These are phyloP conservation scores for Antrozous pallidus DNA, from an alignment of 2,797 vertebrate species.

Conservation along the genomic window DNA sequence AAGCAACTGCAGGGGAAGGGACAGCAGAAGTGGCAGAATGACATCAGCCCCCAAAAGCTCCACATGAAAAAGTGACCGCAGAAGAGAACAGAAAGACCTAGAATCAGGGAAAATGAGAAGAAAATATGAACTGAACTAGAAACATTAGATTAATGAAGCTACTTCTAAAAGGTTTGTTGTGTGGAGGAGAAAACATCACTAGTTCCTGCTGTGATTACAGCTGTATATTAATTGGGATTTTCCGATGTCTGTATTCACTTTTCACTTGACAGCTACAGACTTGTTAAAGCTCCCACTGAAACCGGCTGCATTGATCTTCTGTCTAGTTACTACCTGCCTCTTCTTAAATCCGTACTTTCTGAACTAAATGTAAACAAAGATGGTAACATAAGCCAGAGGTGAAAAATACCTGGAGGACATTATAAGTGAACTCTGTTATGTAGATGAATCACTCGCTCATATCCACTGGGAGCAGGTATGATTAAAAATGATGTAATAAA, in stretches of 20 bases:
- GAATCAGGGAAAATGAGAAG: not conserved
- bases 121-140: not conserved
- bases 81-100: not conserved
- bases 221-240: not conserved
- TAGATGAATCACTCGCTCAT: not conserved
- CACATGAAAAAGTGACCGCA: not conserved
- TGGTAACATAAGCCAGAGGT: not conserved
- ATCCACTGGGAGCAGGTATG: not conserved
- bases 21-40: not conserved
- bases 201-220: not conserved
- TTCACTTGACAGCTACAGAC: not conserved
- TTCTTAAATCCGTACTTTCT: not conserved
- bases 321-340: not conserved
- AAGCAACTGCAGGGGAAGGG: accelerated
- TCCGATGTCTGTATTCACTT: accelerated
- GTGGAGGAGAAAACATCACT: not conserved
- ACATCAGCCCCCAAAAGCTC: not conserved
- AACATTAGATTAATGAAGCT: not conserved
- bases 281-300: not conserved
- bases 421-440: not conserved
- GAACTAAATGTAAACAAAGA: not conserved
- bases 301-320: not conserved
- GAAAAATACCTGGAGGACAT: not conserved
- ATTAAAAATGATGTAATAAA: slow-evolving; percentile 36
- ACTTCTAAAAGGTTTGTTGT: not conserved